A percentile compares a stretch with the other conserved stretches of the same genome.
phyloP scores from a whole-genome alignment of 37 sponge, comb jelly and placozoan species.

The Amphimedon queenslandica region DNA sequence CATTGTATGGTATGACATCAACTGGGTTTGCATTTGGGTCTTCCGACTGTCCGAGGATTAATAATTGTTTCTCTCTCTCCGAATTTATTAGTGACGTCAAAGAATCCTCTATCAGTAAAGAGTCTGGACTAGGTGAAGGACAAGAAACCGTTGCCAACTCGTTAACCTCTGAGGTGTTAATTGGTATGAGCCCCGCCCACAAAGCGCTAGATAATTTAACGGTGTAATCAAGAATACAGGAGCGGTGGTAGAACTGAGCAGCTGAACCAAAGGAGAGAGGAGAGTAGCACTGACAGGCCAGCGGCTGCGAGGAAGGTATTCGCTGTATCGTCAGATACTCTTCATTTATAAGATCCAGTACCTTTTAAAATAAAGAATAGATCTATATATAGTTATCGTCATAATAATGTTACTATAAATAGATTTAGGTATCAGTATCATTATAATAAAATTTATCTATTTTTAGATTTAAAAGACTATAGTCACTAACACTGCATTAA shows the following conservation, averaged over 20 bases:
- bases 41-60: not conserved
- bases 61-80: not conserved
- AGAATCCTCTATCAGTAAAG: not conserved
- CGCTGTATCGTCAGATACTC: constrained; percentile 59
- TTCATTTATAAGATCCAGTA: no score
- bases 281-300: constrained; percentile 58
- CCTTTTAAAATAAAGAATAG: no score
- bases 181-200: constrained; percentile 60
- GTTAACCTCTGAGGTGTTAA: not conserved
- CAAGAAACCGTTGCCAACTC: constrained; percentile 10
- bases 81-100: not conserved
- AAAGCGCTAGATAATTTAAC: constrained; percentile 27
- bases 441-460: no score
- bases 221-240: constrained; percentile 64
- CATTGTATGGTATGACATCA: constrained; percentile 59
- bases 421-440: no score
- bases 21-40: constrained; percentile 30
- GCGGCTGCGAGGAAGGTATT: constrained; percentile 48
- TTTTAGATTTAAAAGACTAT: no score
- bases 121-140: not conserved
- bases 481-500: no score
- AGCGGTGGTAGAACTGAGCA: not conserved
- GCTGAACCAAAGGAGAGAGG: not conserved
- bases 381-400: no score
- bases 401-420: no score